Conservation (phyloP, 2,888 invertebrate genomes). For the Limenitis camilla region DNA sequence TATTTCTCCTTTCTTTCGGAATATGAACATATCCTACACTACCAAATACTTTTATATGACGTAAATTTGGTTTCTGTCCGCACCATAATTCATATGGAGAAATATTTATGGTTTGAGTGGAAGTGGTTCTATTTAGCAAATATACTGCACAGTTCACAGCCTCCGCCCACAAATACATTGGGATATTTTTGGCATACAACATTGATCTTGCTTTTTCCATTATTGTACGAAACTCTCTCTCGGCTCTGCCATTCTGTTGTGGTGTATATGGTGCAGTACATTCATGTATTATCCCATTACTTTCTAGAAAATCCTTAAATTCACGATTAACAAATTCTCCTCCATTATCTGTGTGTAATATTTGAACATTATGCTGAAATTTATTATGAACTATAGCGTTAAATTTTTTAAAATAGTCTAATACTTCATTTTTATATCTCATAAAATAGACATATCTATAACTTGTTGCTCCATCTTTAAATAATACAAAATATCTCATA, state of each 20-base stretch:
- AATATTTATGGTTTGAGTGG: conserved; percentile 12
- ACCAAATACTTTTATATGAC: conserved; percentile 21
- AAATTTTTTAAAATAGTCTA: conserved; percentile 10
- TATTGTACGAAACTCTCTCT: conserved; percentile 10
- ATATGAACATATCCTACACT: conserved; percentile 6
- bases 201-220: conserved; percentile 22
- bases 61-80: conserved; percentile 22
- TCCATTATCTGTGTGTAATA: conserved; percentile 15
- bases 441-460: conserved; percentile 5
- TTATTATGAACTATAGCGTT: conserved; percentile 12
- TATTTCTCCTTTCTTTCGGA: conserved; percentile 4
- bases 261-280: conserved; percentile 11
- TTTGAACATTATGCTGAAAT: conserved; percentile 1
- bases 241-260: conserved; percentile 29
- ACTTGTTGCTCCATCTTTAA: conserved; percentile 15
- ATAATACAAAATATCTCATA: conserved; percentile 20
- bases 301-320: conserved; percentile 4
- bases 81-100: conserved; percentile 32
- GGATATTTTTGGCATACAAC: conserved; percentile 8
- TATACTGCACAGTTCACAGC: conserved; percentile 23
- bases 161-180: conserved; percentile 25
- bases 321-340: conserved; percentile 1
- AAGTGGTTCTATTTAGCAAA: conserved; percentile 23
- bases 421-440: conserved; percentile 13
- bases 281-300: conserved; percentile 3